A percentile compares a stretch with the other conserved stretches of the same genome.
phyloP scores from a whole-genome alignment of 2,113 vertebrate species.

The Toxostoma redivivum region DNA sequence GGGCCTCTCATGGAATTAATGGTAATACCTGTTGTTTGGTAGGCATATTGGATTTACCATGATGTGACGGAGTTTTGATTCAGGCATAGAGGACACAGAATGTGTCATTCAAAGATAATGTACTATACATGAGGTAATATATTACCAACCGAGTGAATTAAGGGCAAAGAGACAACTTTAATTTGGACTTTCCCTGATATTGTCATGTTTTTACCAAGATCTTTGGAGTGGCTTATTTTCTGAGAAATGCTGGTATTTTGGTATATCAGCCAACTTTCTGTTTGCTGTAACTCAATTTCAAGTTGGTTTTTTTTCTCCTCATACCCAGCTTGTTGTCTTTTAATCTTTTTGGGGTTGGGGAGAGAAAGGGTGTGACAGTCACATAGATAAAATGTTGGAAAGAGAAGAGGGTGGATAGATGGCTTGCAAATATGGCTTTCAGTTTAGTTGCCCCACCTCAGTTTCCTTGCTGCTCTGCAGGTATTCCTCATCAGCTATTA shows the following conservation, averaged over 20 bases:
- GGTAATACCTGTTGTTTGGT: neutral
- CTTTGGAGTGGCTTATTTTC: neutral
- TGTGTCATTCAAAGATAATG: neutral
- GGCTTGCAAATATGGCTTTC: neutral
- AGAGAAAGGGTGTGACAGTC: neutral
- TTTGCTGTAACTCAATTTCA: neutral
- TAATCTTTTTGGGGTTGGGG: neutral
- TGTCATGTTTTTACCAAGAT: neutral
- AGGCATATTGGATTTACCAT: neutral
- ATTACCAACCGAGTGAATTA: neutral
- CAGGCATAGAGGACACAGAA: neutral
- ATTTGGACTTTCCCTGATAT: constrained; percentile 27
- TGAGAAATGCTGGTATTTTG: neutral
- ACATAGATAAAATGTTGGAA: neutral
- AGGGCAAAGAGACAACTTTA: neutral
- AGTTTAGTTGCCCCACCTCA: neutral
- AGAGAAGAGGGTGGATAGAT: neutral
- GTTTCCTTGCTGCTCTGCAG: neutral
- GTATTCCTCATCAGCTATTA: neutral
- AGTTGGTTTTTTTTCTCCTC: neutral
- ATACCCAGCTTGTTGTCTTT: neutral
- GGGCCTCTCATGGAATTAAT: neutral
- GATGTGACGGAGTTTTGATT: neutral
- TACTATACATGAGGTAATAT: neutral
- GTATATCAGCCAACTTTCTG: neutral